Evolutionary conservation across 30 jellyfish, hydroid and myxozoan species (phyloP).

Genomic region (Aurelia sp.): DNA sequence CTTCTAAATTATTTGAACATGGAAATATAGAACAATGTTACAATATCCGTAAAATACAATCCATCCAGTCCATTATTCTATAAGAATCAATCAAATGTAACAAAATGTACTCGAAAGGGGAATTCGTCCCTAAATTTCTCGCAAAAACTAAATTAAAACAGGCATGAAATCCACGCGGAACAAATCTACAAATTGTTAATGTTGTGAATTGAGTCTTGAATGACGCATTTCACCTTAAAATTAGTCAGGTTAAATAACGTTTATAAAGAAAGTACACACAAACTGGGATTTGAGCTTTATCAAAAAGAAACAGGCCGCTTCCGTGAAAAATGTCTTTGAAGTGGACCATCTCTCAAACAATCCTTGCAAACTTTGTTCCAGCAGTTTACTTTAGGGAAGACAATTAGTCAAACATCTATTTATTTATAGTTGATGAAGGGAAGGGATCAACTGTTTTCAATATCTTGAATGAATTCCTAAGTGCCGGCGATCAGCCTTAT

Average conservation of each 20-base stretch:
- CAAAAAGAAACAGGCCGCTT: conserved; percentile 1
- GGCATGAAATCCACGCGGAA: neutral
- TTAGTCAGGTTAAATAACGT: too few relatives aligned
- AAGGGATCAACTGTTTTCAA: too few relatives aligned
- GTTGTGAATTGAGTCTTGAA: too few relatives aligned
- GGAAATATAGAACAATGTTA: conserved; percentile 50
- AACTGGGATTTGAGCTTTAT: neutral
- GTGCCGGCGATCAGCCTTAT: too few relatives aligned
- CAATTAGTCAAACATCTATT: too few relatives aligned
- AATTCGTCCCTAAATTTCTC: neutral
- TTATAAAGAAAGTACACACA: too few relatives aligned
- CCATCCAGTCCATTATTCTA: conserved; percentile 41
- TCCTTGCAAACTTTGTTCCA: too few relatives aligned
- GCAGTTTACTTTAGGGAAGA: too few relatives aligned
- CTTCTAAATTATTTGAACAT: conserved; percentile 77
- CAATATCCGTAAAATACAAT: conserved; percentile 29
- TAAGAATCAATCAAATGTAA: conserved; percentile 56
- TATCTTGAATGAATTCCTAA: too few relatives aligned
- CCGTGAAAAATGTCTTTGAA: neutral
- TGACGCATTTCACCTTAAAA: too few relatives aligned
- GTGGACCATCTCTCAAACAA: neutral
- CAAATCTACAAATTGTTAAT: neutral
- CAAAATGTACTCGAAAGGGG: conserved; percentile 18
- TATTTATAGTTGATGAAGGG: too few relatives aligned
- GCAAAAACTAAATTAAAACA: neutral